phyloP scores from a whole-genome alignment of 2,888 invertebrate species.

The Lasioglossum figueresi region DNA sequence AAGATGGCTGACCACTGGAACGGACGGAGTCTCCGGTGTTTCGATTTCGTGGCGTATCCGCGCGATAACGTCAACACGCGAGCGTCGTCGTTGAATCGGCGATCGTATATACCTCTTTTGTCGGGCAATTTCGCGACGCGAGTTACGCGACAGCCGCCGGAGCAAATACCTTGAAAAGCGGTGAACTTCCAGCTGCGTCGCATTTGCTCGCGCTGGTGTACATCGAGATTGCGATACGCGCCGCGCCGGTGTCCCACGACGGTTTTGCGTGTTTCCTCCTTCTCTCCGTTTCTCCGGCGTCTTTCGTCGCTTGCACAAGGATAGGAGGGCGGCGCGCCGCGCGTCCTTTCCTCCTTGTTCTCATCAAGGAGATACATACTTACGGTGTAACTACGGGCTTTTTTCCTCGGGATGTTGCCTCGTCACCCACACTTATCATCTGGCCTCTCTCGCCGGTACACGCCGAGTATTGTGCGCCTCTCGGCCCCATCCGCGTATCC shows the following conservation, averaged over 20 bases:
- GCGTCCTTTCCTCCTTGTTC: conserved; percentile 68
- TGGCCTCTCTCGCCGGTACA: conserved; percentile 13
- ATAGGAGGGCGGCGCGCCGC: conserved; percentile 49
- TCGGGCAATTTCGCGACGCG: background rate
- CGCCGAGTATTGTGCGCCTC: conserved; percentile 40
- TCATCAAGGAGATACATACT: conserved; percentile 66
- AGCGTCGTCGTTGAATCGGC: background rate
- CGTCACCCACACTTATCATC: conserved; percentile 69
- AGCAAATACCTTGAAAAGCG: background rate
- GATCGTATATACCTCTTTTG: background rate
- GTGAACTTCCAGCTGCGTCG: background rate
- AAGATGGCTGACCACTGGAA: background rate
- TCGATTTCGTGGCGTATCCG: background rate
- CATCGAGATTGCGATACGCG: conserved; percentile 30
- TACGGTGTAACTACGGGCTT: conserved; percentile 55
- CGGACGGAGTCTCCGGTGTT: background rate
- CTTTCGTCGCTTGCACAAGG: conserved; percentile 61
- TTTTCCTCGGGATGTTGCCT: conserved; percentile 65
- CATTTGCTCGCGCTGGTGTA: conserved; percentile 17
- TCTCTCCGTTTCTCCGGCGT: conserved; percentile 6
- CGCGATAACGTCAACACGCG: background rate
- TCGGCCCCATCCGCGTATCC: conserved; percentile 16
- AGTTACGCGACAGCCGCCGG: background rate
- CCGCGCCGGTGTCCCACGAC: conserved; percentile 50
- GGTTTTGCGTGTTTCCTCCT: conserved; percentile 42